Evolutionary conservation across 2,113 vertebrate genomes (phyloP).

Genomic region (Halichoerus grypus): DNA sequence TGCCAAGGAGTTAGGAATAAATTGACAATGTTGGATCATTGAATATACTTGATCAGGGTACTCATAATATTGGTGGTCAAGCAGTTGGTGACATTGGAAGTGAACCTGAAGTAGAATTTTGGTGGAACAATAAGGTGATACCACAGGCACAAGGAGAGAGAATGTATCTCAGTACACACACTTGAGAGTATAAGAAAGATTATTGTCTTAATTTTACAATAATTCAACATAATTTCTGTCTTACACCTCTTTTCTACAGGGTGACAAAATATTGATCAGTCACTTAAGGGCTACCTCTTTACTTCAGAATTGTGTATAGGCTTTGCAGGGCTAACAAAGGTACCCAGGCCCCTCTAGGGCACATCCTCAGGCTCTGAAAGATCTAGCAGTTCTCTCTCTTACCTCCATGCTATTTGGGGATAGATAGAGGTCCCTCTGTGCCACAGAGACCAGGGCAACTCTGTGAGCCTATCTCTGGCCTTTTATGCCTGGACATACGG

Average conservation of each 20-base stretch:
- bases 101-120: neutral
- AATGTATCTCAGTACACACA: neutral
- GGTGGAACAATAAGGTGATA: neutral
- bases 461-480: neutral
- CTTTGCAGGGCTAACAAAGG: neutral
- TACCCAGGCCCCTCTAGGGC: neutral
- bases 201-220: neutral
- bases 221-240: neutral
- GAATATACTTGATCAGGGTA: neutral
- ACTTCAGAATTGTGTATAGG: neutral
- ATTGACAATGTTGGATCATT: neutral
- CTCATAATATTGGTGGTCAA: neutral
- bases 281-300: neutral
- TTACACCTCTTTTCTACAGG: neutral
- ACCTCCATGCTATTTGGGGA: neutral
- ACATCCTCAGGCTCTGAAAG: neutral
- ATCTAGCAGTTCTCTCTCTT: neutral
- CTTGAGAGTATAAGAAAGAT: neutral
- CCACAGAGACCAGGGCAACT: neutral
- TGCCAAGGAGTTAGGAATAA: neutral
- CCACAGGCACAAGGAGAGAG: neutral
- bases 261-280: neutral
- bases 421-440: neutral
- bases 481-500: neutral
- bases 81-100: neutral